Base-by-base conservation (phyloP, 2,888 invertebrate species). In the Myopa testacea region DNA sequence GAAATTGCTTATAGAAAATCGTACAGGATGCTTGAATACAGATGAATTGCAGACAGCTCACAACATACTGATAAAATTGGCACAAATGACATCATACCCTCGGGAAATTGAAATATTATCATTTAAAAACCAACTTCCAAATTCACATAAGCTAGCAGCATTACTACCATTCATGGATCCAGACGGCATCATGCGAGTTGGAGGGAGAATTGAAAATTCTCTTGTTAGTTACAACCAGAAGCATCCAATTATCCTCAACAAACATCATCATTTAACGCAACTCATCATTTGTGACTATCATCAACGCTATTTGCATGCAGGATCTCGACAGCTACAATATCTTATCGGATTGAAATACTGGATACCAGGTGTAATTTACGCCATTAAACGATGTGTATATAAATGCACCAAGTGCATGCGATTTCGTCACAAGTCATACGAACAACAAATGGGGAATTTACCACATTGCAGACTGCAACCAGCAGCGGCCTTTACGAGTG, bases 391-490 rank as follows among this genome's bases (percentile, higher is more conserved):
- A 52, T 72, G 71, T 50, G 58, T 76, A 14, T 60, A 75, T 34
- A 75, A 71, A 38, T 75, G 78, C n/a, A 65, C 70, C 3, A 69
- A n/a, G n/a, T 78, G 73, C 74, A 69, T 75, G 78, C 16, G 62
- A 38, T 34, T 58, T 16, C 55, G 63, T 16, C 40, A 16, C 26
- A 60, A 63, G 38, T 3, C 75, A 26, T 75, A 45, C n/a, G 38
- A 75, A 45, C 78, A 78, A 75, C 71, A 70, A 71, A 78, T 78
- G 71, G 78, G 70, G 1, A 71, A 75, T 40, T 63, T 78, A 19
- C 71, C 63, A 34, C 40, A 67, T 19, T 40, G 55, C 52, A 70
- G 75, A 7, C 37, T 78, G 16, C n/a, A 55, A 40, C 60, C 65
- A 37, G 70, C 40, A 2, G 19, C 69, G 14, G 65, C 81, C 8